Evolutionary conservation across 2,888 invertebrate species (phyloP).

Genomic region (Chrysotoxum bicinctum): DNA sequence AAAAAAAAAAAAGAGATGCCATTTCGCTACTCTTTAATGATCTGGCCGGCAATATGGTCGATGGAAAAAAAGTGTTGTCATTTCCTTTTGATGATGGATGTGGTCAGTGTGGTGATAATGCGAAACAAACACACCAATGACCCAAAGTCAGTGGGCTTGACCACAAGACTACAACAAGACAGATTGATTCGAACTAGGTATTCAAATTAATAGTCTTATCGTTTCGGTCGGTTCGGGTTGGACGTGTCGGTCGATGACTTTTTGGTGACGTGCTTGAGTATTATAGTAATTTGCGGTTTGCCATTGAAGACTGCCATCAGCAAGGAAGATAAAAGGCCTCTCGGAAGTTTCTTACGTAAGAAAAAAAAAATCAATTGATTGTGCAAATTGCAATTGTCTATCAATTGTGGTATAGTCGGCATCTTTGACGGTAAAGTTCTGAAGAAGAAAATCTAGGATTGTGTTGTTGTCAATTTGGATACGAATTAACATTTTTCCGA

Average conservation of each 20-base stretch:
- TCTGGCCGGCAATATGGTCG: neutral
- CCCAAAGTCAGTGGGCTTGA: conserved; percentile 51
- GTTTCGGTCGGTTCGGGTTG: neutral
- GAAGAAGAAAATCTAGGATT: neutral
- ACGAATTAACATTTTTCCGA: no score
- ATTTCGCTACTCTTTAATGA: conserved; percentile 68
- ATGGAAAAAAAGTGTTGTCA: conserved; percentile 19
- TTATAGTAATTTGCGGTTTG: conserved; percentile 54
- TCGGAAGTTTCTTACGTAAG: neutral
- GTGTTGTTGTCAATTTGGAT: no score
- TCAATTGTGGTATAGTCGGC: conserved; percentile 19
- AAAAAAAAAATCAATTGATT: conserved; percentile 49
- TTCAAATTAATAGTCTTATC: conserved; percentile 66
- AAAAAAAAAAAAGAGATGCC: no score
- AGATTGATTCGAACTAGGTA: conserved; percentile 64
- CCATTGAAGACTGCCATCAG: neutral
- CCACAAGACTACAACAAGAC: conserved; percentile 66
- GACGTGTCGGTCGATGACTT: conserved; percentile 46
- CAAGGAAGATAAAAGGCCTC: neutral
- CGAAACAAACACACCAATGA: conserved; percentile 51
- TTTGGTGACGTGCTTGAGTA: conserved; percentile 51
- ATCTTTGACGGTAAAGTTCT: conserved; percentile 29
- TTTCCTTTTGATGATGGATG: conserved; percentile 60
- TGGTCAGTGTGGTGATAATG: conserved; percentile 61
- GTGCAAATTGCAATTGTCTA: conserved; percentile 25